phyloP scores from a whole-genome alignment of 2,888 invertebrate genomes.

The Lymantria dispar region DNA sequence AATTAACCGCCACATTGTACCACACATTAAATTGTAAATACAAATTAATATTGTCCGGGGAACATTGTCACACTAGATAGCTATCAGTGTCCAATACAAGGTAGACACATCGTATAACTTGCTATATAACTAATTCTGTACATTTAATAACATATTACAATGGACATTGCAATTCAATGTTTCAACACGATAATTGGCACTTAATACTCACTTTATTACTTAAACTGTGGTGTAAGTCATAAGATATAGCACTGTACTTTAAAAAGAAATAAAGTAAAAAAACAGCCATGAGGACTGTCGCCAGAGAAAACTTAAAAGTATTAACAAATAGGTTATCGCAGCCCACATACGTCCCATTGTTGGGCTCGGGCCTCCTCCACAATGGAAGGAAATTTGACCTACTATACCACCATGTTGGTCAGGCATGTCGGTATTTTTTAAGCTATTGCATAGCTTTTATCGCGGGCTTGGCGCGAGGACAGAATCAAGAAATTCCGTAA shows the following conservation, averaged over 20 bases:
- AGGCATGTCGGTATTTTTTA: too few species aligned
- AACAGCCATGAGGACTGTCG: too few species aligned
- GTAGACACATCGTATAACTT: background rate
- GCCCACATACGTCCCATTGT: too few species aligned
- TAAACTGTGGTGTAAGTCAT: constrained; percentile 7
- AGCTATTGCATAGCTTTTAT: too few species aligned
- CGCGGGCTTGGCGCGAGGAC: too few species aligned
- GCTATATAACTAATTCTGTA: constrained; percentile 2
- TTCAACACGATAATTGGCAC: constrained; percentile 29
- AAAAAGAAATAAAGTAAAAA: too few species aligned
- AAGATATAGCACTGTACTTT: constrained; percentile 10
- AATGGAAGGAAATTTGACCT: too few species aligned
- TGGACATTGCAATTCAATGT: constrained; percentile 12
- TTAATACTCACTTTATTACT: constrained; percentile 31
- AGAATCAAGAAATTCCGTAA: too few species aligned
- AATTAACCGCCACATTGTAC: constrained; percentile 2
- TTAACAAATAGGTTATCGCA: too few species aligned
- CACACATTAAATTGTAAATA: constrained; percentile 4
- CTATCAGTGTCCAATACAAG: constrained; percentile 1
- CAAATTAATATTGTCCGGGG: constrained; percentile 1
- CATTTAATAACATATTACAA: constrained; percentile 12
- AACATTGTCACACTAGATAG: background rate
- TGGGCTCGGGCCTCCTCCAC: too few species aligned
- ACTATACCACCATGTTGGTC: too few species aligned
- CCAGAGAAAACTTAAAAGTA: too few species aligned